Conservation (phyloP, 2,888 invertebrate genomes). For the Willowsia nigromaculata region DNA sequence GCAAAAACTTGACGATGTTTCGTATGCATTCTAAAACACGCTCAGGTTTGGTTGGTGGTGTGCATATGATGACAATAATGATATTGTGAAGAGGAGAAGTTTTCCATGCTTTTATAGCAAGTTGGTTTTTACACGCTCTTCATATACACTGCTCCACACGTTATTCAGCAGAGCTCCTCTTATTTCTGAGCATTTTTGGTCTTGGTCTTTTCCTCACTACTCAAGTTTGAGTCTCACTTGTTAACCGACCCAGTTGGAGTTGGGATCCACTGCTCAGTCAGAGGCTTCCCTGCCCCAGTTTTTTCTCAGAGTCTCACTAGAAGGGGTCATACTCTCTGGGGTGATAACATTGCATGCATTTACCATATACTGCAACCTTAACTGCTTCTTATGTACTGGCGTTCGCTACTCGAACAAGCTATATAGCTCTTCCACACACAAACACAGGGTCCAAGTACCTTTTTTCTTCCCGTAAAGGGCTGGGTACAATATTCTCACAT, state of each 20-base stretch:
- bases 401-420: too few relatives aligned
- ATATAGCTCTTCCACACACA: constrained; percentile 3
- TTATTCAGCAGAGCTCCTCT: background rate
- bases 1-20: constrained; percentile 45
- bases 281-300: constrained; percentile 78
- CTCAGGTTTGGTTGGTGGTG: background rate
- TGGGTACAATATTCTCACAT: background rate
- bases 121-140: constrained; percentile 28
- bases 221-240: constrained; percentile 67
- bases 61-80: background rate
- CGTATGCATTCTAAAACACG: constrained; percentile 26
- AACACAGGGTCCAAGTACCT: constrained; percentile 58
- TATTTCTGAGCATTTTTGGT: constrained; percentile 39
- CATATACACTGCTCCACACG: background rate
- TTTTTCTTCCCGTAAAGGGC: background rate
- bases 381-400: constrained; percentile 20
- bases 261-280: constrained; percentile 78
- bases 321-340: constrained; percentile 77
- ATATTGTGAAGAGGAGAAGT: constrained; percentile 28
- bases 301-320: constrained; percentile 76
- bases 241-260: constrained; percentile 78
- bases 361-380: background rate
- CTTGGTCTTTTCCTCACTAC: constrained; percentile 62
- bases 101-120: constrained; percentile 32
- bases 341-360: constrained; percentile 69